Base-by-base conservation (phyloP, 2,797 vertebrate species). In the Coendou prehensilis region DNA sequence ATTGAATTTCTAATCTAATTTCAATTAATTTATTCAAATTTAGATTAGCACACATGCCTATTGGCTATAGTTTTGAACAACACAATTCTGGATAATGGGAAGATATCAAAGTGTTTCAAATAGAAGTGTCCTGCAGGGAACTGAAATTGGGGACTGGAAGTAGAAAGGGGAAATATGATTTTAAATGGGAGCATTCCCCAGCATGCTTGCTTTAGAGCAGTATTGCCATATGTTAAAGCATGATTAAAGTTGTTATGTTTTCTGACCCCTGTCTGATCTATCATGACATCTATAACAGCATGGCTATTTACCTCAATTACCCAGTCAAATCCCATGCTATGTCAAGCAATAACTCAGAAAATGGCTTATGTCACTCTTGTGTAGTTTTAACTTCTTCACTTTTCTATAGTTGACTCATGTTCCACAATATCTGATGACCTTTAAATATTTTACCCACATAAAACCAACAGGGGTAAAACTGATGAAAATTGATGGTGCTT, bases 401-500 rank as follows among this genome's bases (percentile, higher is more conserved):
- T 96, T 92, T 95, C 95, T 93, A 54, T 78, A 95, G 84, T 81
- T 73, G 0, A 83, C 91, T 91, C 47, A 88, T 47, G 54, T 97
- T 82, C 45, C 92, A 91, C 50, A 41, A 92, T 92, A 91, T 97
- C 84, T 97, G 97, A 87, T 26, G 86, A 98, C 97, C 98, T 98
- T 98, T 98, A 97, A 96, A 95, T 97, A 97, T 97, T 95, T 91
- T 57, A 95, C 84, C 96, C 89, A 41, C 96, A 92, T 90, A 57
- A 92, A 96, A 97, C 96, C 97, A 98, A 89, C 95, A 96, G 96
- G 93, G 94, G 88, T 93, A 98, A 97, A 98, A 98, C 87, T 96
- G 97, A 98, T 97, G 96, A 95, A 89, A 98, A 98, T 92, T 97
- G 98, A 98, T 98, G 97, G 97, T 97, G 98, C 97, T 98, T 98